Evolutionary conservation across 2,113 vertebrate genomes (phyloP).

Genomic region (Pollachius pollachius): DNA sequence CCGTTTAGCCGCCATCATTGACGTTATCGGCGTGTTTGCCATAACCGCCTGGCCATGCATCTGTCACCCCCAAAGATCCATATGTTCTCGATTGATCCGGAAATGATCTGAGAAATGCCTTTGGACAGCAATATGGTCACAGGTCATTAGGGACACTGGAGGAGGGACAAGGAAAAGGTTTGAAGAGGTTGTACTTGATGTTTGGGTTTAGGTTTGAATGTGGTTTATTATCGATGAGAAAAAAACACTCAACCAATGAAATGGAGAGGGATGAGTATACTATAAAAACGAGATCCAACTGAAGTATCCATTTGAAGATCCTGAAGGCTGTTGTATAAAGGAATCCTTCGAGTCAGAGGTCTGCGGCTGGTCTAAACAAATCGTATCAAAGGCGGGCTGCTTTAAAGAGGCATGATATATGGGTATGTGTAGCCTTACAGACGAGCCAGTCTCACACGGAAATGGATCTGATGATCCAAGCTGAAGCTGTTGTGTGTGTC

Average conservation of each 20-base stretch:
- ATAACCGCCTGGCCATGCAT: constrained; percentile 38
- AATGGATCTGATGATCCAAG: no score
- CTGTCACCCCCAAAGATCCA: constrained; percentile 51
- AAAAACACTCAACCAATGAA: not conserved
- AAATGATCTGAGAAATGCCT: constrained; percentile 48
- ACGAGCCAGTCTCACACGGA: no score
- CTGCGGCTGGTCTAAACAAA: no score
- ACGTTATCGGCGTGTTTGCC: constrained; percentile 63
- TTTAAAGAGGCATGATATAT: no score
- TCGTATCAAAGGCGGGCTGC: no score
- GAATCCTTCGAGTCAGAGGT: no score
- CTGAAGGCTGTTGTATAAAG: no score
- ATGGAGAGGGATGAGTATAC: not conserved
- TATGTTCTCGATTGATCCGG: constrained; percentile 49
- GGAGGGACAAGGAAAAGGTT: not conserved
- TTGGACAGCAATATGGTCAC: constrained; percentile 36
- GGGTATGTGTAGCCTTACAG: no score
- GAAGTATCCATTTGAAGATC: no score
- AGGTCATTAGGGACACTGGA: constrained; percentile 20
- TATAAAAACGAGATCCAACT: no score
- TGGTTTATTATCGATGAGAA: not conserved
- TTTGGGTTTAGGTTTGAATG: not conserved
- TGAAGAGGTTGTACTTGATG: not conserved
- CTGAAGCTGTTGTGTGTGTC: no score
- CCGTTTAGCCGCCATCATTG: constrained; percentile 47